A percentile compares a stretch with the other conserved stretches of the same genome.
Evolutionary conservation across 2,888 invertebrate genomes (phyloP).

Genomic region (Parnassius smintheus): DNA sequence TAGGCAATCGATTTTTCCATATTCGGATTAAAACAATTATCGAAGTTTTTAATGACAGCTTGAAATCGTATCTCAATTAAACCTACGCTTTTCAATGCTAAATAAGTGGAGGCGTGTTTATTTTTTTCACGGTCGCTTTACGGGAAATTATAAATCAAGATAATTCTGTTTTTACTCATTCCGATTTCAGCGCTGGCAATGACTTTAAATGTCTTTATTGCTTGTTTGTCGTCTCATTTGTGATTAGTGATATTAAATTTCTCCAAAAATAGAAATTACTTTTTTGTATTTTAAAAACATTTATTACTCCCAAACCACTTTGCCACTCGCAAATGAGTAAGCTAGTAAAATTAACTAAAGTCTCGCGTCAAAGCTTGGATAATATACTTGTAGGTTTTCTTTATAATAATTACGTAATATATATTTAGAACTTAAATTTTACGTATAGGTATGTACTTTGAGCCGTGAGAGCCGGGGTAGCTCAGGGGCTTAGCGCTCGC

Average conservation of each 20-base stretch:
- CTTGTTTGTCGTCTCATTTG: conserved; percentile 2
- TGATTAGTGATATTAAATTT: not conserved
- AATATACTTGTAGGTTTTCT: no score
- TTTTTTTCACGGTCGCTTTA: conserved; percentile 20
- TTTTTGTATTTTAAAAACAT: no score
- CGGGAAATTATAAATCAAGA: conserved; percentile 14
- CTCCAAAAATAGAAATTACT: no score
- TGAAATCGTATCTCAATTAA: conserved; percentile 15
- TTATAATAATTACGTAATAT: no score
- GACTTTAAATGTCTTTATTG: conserved; percentile 13
- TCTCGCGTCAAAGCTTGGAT: no score
- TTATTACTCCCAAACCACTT: no score
- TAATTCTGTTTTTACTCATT: conserved; percentile 11
- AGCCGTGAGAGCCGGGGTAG: no score
- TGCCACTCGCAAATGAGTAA: no score
- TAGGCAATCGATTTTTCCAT: conserved; percentile 14
- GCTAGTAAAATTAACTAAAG: no score
- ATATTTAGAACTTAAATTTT: no score
- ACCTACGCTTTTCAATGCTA: conserved; percentile 15
- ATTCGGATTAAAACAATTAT: conserved; percentile 24
- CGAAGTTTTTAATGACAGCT: conserved; percentile 19
- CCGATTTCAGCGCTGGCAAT: conserved; percentile 15
- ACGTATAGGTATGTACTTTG: no score
- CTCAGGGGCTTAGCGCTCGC: no score
- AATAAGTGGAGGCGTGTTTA: conserved; percentile 24